Evolutionary conservation across 2,888 invertebrate species (phyloP), one percentile per base, ranked within the genome.

Genomic region (Enchytraeus crypticus): DNA sequence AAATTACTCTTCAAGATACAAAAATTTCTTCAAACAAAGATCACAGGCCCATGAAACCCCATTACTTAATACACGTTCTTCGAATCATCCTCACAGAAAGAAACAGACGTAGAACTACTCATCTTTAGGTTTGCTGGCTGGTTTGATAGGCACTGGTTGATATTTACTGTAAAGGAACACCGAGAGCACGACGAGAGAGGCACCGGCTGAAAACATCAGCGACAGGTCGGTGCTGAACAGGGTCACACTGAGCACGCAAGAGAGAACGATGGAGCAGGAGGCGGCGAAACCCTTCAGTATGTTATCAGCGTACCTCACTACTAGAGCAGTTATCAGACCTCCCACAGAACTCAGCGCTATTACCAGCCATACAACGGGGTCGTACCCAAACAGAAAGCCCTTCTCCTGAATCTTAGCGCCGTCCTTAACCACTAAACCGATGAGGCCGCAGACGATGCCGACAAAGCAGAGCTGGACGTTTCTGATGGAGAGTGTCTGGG

Each of bases 281-380:
- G 69, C 66, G 3, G 96, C 95, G 76, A 97, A 97, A 27, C 97
- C 97, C 59, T 84, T 98, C n/a, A n/a, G n/a, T n/a, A n/a, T n/a
- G n/a, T n/a, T n/a, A n/a, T n/a, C n/a, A n/a, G n/a, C n/a, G n/a
- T n/a, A n/a, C n/a, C n/a, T n/a, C n/a, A n/a, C n/a, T n/a, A n/a
- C n/a, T n/a, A n/a, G n/a, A n/a, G 98, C 98, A 5, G 98, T 97
- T 56, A 97, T 86, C 2, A 99, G 84, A 5, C 98, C 98, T 1
- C 98, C 97, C n/a, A 90, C 86, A 0, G 96, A 95, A 82, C 97
- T 95, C 55, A 77, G 80, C 29, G 89, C 76, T 2, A 98, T 87
- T 58, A 96, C 84, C 74, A 92, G 73, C 81, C 82, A 82, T 5
- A 97, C 85, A 84, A 87, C 69, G 11, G 66, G 63, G 68, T 83